These are phyloP conservation scores for Decapterus maruadsi DNA, from an alignment of 2,797 vertebrate genomes.

Conservation along the genomic window DNA sequence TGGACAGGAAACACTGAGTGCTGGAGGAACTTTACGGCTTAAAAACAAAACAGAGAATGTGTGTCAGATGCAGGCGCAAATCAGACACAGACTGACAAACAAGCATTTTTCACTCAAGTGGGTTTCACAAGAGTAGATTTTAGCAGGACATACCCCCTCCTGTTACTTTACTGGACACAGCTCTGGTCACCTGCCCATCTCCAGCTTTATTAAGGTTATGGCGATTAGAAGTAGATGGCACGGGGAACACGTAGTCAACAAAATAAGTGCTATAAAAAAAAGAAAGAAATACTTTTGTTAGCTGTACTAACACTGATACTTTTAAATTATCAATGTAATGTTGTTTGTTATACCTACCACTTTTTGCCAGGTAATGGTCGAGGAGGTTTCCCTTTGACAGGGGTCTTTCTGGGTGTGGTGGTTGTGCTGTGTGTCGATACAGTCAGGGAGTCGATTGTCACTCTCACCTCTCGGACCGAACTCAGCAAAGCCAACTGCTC, in stretches of 20 bases:
- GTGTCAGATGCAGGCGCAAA: conserved; percentile 29
- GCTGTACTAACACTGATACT: not conserved
- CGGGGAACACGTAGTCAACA: conserved; percentile 92
- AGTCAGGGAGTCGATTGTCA: conserved; percentile 87
- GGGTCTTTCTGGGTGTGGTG: conserved; percentile 75
- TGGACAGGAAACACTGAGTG: conserved; percentile 88
- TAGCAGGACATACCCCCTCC: conserved; percentile 82
- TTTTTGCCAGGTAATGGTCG: conserved; percentile 82
- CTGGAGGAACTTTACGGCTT: conserved; percentile 93
- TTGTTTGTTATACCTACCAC: conserved; percentile 80
- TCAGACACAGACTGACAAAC: not conserved
- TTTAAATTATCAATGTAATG: conserved; percentile 1
- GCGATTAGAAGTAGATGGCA: conserved; percentile 80
- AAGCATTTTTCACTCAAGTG: not conserved
- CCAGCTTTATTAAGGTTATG: conserved; percentile 64
- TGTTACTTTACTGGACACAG: conserved; percentile 91
- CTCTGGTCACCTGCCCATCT: conserved; percentile 85
- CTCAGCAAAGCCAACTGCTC: conserved; percentile 87
- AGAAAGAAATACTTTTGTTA: not conserved
- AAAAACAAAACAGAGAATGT: conserved; percentile 53
- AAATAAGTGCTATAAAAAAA: conserved; percentile 89
- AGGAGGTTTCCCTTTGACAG: conserved; percentile 84
- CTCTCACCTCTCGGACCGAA: conserved; percentile 84
- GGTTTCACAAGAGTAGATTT: conserved; percentile 10
- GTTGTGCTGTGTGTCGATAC: conserved; percentile 73